phyloP scores from a whole-genome alignment of 2,888 invertebrate genomes.

The Pterostichus niger region DNA sequence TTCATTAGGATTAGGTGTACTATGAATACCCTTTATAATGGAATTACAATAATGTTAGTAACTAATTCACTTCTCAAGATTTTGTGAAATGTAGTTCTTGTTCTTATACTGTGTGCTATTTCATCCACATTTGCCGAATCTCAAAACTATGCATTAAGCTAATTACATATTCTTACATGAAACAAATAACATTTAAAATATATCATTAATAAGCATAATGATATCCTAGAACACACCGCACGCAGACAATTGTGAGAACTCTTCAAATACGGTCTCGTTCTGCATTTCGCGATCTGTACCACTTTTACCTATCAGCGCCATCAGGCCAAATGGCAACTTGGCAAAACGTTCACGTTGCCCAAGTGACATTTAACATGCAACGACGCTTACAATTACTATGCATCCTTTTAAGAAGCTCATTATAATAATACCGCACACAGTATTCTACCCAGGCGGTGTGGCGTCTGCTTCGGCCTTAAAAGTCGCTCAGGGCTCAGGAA shows the following conservation, averaged over 20 bases:
- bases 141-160: background rate
- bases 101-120: no score
- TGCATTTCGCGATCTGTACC: slow-evolving; percentile 10
- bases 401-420: slow-evolving; percentile 60
- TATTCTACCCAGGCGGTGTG: background rate
- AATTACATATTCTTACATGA: slow-evolving; percentile 42
- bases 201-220: slow-evolving; percentile 54
- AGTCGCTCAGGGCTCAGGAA: background rate
- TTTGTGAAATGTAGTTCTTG: no score
- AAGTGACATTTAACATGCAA: slow-evolving; percentile 63
- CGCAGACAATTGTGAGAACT: slow-evolving; percentile 46
- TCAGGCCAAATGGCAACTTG: slow-evolving; percentile 49
- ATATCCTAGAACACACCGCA: background rate
- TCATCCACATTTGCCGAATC: background rate
- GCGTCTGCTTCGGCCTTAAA: background rate
- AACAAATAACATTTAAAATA: slow-evolving; percentile 24
- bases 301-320: slow-evolving; percentile 33
- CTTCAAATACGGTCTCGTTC: slow-evolving; percentile 10
- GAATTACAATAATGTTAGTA: no score
- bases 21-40: no score
- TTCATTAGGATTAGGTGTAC: no score
- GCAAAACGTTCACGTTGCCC: slow-evolving; percentile 23
- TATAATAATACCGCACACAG: slow-evolving; percentile 45
- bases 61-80: no score
- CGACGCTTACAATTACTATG: slow-evolving; percentile 60